Percentiles rank a stretch among this genome's conserved stretches.
phyloP scores from a whole-genome alignment of 2,113 vertebrate genomes.

The Cinclus cinclus region DNA sequence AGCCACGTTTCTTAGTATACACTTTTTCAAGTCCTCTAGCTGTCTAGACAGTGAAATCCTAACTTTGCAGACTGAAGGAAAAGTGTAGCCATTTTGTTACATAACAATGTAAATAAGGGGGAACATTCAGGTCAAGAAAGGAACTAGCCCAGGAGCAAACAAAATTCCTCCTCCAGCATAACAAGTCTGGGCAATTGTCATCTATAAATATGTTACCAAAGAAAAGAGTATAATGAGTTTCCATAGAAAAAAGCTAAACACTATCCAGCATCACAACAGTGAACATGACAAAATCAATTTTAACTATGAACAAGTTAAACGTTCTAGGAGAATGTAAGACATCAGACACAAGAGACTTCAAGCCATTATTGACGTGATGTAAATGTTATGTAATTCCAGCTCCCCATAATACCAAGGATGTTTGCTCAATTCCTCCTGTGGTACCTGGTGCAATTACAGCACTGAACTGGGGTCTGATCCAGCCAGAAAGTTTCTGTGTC shows the following conservation, averaged over 20 bases:
- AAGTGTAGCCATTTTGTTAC: neutral
- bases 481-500: neutral
- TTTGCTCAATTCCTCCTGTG: neutral
- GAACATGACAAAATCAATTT: neutral
- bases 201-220: neutral
- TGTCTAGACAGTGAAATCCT: neutral
- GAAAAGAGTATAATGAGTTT: neutral
- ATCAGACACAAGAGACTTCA: neutral
- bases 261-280: neutral
- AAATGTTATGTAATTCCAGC: neutral
- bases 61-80: neutral
- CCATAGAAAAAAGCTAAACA: neutral
- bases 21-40: neutral
- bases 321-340: neutral
- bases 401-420: neutral
- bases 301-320: neutral
- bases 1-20: neutral
- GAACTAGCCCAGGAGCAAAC: neutral
- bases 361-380: neutral
- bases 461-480: neutral
- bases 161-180: neutral
- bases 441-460: neutral
- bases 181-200: neutral
- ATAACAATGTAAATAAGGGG: neutral
- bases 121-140: neutral